Conservation (phyloP, 2,113 vertebrate species). For the Tretioscincus oriximinensis region DNA sequence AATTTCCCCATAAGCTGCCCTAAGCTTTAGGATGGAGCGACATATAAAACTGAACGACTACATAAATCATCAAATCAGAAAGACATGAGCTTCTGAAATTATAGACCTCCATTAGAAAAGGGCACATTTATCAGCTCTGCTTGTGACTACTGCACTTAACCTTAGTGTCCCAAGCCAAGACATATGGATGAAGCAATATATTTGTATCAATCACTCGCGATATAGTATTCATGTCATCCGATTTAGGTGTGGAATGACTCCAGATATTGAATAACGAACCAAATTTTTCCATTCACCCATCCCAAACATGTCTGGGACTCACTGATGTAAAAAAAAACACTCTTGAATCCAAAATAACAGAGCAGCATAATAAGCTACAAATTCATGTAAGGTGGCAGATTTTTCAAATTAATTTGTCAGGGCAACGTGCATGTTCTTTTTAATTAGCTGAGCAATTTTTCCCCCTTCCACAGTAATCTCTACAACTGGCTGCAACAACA, state of each 20-base stretch:
- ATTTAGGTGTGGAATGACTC: background rate
- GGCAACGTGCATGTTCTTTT: background rate
- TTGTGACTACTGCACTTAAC: background rate
- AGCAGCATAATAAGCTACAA: background rate
- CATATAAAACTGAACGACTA: background rate
- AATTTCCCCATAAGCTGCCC: background rate
- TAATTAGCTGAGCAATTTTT: background rate
- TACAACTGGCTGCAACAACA: background rate
- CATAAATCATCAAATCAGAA: background rate
- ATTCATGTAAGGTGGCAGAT: background rate
- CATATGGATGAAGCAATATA: background rate
- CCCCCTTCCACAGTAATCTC: background rate
- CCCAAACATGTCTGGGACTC: background rate
- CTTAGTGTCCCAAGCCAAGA: background rate
- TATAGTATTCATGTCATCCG: background rate
- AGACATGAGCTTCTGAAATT: background rate
- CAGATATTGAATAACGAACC: background rate
- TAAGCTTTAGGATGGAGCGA: background rate
- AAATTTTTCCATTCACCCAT: background rate
- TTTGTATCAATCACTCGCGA: background rate
- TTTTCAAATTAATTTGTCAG: conserved; percentile 15
- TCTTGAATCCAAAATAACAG: background rate
- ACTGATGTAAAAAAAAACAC: background rate
- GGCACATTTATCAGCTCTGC: background rate
- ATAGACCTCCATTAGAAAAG: background rate